phyloP scores from a whole-genome alignment of 1,140 invertebrate genomes.

The Elysia chlorotica region DNA sequence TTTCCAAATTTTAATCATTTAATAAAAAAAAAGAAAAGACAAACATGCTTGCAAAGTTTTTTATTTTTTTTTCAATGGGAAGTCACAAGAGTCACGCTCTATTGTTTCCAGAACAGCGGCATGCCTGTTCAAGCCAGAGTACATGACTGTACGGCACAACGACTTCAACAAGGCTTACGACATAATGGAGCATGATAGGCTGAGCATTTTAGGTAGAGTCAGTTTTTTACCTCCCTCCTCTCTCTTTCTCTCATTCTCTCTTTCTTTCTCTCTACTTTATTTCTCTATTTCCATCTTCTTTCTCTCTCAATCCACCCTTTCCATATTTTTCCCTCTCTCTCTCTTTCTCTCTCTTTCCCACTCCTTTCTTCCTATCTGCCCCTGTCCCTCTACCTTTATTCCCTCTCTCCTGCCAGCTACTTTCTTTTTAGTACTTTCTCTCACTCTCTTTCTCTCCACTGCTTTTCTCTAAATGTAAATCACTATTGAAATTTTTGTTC shows the following conservation, averaged over 20 bases:
- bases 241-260: neutral
- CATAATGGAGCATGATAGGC: slow-evolving; percentile 74
- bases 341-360: too few species aligned
- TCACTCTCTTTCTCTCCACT: too few species aligned
- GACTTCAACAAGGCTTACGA: slow-evolving; percentile 74
- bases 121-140: slow-evolving; percentile 76
- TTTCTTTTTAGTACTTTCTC: too few species aligned
- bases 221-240: neutral
- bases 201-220: slow-evolving; percentile 46
- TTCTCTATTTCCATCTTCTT: neutral
- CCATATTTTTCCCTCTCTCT: too few species aligned
- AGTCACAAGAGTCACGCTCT: neutral
- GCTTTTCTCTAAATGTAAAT: too few species aligned
- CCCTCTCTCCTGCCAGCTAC: too few species aligned
- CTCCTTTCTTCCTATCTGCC: too few species aligned
- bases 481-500: too few species aligned
- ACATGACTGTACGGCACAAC: slow-evolving; percentile 67
- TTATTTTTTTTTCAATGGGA: neutral
- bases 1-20: too few species aligned
- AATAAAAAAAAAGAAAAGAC: too few species aligned
- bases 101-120: slow-evolving; percentile 79
- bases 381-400: too few species aligned
- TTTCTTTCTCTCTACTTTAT: slow-evolving; percentile 3
- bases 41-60: neutral
- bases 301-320: too few species aligned